Conservation (phyloP, 2,797 vertebrate species). For the Vultur gryphus region DNA sequence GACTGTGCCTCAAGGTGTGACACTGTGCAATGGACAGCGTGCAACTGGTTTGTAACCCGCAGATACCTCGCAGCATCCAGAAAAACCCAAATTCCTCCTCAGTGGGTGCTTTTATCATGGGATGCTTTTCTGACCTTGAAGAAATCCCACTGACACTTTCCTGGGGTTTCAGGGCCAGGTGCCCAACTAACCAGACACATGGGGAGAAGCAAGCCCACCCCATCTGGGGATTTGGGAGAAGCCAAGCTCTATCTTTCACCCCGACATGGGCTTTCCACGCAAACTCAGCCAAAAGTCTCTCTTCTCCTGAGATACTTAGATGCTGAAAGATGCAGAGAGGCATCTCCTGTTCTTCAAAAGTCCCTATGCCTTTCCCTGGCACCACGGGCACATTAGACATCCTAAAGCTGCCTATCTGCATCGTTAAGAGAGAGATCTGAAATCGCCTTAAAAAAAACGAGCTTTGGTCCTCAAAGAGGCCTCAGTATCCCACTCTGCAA, state of each 20-base stretch:
- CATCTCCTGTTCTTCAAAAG: background rate
- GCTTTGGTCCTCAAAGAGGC: background rate
- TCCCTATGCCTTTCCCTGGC: no score
- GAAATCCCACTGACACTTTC: background rate
- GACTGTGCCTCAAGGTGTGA: background rate
- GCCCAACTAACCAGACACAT: fast-evolving
- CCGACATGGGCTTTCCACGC: fast-evolving
- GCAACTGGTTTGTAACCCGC: background rate
- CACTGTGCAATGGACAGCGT: background rate
- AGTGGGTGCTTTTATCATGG: background rate
- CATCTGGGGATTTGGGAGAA: background rate
- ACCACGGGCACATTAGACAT: background rate
- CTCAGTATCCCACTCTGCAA: background rate
- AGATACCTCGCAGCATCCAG: background rate
- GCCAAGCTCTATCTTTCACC: background rate
- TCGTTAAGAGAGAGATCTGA: background rate
- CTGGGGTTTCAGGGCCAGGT: background rate
- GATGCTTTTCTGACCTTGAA: background rate
- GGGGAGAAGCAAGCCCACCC: background rate
- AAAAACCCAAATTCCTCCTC: background rate
- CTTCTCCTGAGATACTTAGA: background rate
- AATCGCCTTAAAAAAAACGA: background rate
- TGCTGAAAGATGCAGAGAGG: background rate
- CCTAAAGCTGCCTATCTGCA: background rate
- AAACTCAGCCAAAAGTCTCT: background rate